phyloP scores from a whole-genome alignment of 2,797 vertebrate species.

The Erpetoichthys calabaricus region DNA sequence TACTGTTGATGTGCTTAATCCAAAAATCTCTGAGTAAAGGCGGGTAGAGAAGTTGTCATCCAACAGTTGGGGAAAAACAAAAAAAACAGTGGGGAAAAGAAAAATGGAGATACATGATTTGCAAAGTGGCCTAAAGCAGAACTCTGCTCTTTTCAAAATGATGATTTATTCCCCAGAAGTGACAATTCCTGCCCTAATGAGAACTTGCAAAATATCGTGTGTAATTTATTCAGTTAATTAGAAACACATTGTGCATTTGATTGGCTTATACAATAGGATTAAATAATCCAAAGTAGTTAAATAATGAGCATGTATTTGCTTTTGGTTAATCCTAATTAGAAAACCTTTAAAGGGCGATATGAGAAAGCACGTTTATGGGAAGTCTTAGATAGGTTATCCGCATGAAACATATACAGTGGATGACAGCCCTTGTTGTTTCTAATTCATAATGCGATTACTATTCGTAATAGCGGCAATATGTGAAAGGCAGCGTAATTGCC shows the following conservation, averaged over 20 bases:
- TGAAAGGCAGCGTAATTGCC: not conserved
- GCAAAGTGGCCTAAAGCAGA: no score
- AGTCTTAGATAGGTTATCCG: not conserved
- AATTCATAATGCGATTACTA: not conserved
- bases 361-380: not conserved
- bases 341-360: not conserved
- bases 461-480: not conserved
- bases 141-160: no score
- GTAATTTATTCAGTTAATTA: conserved; percentile 1
- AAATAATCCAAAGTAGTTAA: conserved; percentile 1
- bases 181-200: not conserved
- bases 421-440: not conserved
- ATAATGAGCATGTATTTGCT: not conserved
- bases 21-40: no score
- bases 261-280: conserved; percentile 1
- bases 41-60: no score
- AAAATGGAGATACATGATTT: no score
- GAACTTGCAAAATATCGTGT: not conserved
- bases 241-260: not conserved
- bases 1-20: no score
- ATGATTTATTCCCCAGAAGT: not conserved
- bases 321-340: conserved; percentile 5
- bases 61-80: no score
- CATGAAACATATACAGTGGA: not conserved
- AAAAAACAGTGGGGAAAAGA: no score